Evolutionary conservation across 2,888 invertebrate genomes (phyloP).

Genomic region (Caenorhabditis angaria): DNA sequence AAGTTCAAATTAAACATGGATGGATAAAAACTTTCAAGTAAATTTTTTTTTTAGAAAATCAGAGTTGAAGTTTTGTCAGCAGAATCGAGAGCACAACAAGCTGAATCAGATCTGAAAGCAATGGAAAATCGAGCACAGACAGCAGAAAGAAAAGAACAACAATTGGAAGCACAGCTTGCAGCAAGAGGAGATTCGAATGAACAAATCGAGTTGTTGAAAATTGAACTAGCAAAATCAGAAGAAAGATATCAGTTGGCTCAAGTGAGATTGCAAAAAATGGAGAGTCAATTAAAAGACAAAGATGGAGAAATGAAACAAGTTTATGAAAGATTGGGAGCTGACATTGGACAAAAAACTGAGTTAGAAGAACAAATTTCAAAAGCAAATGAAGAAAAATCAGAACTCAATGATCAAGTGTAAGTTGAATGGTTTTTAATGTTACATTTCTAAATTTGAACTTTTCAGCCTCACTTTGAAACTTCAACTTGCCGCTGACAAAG

Average conservation of each 20-base stretch:
- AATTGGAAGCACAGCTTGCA: slow-evolving; percentile 33
- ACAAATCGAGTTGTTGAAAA: slow-evolving; percentile 26
- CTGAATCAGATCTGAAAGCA: slow-evolving; percentile 45
- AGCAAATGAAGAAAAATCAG: background rate
- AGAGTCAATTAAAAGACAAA: slow-evolving; percentile 12
- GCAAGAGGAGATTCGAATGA: slow-evolving; percentile 26
- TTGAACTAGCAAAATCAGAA: slow-evolving; percentile 35
- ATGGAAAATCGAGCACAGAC: slow-evolving; percentile 21
- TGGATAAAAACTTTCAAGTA: background rate
- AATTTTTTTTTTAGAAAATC: slow-evolving; percentile 22
- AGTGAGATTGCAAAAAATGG: slow-evolving; percentile 26
- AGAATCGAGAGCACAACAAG: slow-evolving; percentile 44
- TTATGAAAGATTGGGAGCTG: background rate
- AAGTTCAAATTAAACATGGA: too few relatives aligned
- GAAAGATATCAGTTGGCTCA: slow-evolving; percentile 22
- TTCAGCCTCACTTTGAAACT: slow-evolving; percentile 9
- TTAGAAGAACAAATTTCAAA: background rate
- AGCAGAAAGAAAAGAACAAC: slow-evolving; percentile 27
- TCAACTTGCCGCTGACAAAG: slow-evolving; percentile 17
- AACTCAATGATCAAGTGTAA: background rate
- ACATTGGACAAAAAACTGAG: background rate
- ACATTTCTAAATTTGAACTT: background rate
- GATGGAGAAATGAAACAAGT: slow-evolving; percentile 11
- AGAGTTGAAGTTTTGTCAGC: slow-evolving; percentile 44
- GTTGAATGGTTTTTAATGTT: background rate